These are phyloP conservation scores for Myotis vivesi DNA, from an alignment of 2,797 vertebrate genomes.

Conservation along the genomic window DNA sequence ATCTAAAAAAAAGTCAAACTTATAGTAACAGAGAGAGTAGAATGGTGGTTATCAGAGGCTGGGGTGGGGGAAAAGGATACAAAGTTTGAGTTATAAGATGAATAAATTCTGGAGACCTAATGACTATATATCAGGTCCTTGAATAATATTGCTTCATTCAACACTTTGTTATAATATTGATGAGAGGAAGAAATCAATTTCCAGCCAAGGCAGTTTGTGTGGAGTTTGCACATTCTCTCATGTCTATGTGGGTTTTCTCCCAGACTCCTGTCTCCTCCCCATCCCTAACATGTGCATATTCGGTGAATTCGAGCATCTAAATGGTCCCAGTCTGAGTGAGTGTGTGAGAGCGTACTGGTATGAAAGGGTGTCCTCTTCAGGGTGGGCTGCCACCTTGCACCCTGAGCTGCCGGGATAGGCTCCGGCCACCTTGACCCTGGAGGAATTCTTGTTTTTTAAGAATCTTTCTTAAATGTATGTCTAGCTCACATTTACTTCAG, in stretches of 20 bases:
- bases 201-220: neutral
- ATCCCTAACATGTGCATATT: neutral
- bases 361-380: neutral
- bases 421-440: neutral
- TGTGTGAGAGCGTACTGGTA: neutral
- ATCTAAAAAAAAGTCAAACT: neutral
- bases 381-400: neutral
- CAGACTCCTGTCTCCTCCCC: neutral
- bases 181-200: neutral
- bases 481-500: neutral
- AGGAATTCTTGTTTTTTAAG: neutral
- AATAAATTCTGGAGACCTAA: neutral
- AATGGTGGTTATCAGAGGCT: neutral
- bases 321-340: neutral
- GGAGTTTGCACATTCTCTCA: neutral
- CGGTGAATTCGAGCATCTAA: neutral
- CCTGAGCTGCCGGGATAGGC: neutral
- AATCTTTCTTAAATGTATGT: neutral
- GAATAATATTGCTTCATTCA: neutral
- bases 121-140: neutral
- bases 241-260: neutral
- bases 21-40: neutral
- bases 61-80: neutral
- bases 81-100: neutral
- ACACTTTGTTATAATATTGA: neutral